Evolutionary conservation across 2,113 vertebrate genomes (phyloP).

Genomic region (Prionailurus bengalensis): DNA sequence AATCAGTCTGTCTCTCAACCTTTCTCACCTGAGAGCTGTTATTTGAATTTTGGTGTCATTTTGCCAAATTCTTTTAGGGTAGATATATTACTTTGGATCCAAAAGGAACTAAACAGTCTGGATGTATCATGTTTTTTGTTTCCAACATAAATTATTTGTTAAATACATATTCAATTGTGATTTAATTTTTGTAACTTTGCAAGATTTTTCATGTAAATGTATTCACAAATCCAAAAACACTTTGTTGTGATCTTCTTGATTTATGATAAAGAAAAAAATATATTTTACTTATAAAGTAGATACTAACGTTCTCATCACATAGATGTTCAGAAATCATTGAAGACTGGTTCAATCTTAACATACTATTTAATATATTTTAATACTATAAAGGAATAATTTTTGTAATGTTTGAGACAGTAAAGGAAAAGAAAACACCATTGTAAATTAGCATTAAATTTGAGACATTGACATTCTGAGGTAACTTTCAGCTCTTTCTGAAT

Average conservation of each 20-base stretch:
- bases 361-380: conserved; percentile 45
- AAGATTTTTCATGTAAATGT: conserved; percentile 32
- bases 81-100: not conserved
- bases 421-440: not conserved
- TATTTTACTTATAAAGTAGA: conserved; percentile 32
- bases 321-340: conserved; percentile 40
- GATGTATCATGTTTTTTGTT: conserved; percentile 46
- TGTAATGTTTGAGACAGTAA: not conserved
- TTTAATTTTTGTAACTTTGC: conserved; percentile 44
- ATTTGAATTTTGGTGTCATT: conserved; percentile 14
- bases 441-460: conserved; percentile 55
- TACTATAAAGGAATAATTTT: conserved; percentile 14
- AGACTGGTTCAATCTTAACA: conserved; percentile 15
- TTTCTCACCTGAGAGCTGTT: not conserved
- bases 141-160: conserved; percentile 12
- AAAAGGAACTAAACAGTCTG: not conserved
- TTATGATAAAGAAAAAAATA: conserved; percentile 46
- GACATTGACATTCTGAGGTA: conserved; percentile 37
- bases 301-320: not conserved
- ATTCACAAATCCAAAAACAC: conserved; percentile 40
- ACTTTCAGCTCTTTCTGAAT: conserved; percentile 22
- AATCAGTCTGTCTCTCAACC: not conserved
- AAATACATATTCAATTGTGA: conserved; percentile 29
- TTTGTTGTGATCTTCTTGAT: conserved; percentile 41
- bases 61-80: not conserved